Percentiles rank a stretch among this genome's conserved stretches.
Evolutionary conservation across 1,140 invertebrate species (phyloP).

Genomic region (Drosophila sucinea): DNA sequence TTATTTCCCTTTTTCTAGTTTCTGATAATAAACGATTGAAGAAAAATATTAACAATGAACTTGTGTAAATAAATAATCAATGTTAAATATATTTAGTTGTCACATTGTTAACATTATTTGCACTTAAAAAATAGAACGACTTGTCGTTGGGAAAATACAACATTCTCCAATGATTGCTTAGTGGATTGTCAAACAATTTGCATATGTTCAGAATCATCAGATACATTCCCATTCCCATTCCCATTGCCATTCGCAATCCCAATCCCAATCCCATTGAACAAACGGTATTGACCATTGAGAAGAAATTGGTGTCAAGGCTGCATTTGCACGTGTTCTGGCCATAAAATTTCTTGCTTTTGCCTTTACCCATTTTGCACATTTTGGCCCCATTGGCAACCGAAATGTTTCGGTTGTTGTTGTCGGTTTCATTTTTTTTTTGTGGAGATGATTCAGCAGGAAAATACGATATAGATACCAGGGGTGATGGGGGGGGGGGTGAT

Average conservation of each 20-base stretch:
- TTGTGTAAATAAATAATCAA: too few relatives aligned
- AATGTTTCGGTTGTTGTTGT: background rate
- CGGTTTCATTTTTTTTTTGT: background rate
- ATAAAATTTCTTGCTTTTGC: slow-evolving; percentile 47
- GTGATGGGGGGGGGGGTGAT: background rate
- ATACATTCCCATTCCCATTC: background rate
- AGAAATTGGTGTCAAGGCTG: slow-evolving; percentile 34
- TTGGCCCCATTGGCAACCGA: slow-evolving; percentile 6
- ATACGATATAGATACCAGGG: slow-evolving; percentile 26
- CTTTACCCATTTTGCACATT: slow-evolving; percentile 2
- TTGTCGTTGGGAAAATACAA: background rate
- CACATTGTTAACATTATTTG: too few relatives aligned
- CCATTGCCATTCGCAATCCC: slow-evolving; percentile 24
- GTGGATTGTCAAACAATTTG: slow-evolving; percentile 47
- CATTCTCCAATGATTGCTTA: slow-evolving; percentile 41
- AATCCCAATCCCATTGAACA: slow-evolving; percentile 18
- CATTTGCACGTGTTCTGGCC: slow-evolving; percentile 59
- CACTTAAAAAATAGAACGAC: background rate
- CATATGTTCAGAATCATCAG: slow-evolving; percentile 39
- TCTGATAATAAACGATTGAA: too few relatives aligned
- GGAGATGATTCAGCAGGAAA: slow-evolving; percentile 21
- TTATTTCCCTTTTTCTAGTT: too few relatives aligned
- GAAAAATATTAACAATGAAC: too few relatives aligned
- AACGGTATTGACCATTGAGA: slow-evolving; percentile 13
- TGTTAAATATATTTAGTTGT: too few relatives aligned